Base-by-base conservation (phyloP, 2,113 vertebrate species). In the Regulus satrapa region DNA sequence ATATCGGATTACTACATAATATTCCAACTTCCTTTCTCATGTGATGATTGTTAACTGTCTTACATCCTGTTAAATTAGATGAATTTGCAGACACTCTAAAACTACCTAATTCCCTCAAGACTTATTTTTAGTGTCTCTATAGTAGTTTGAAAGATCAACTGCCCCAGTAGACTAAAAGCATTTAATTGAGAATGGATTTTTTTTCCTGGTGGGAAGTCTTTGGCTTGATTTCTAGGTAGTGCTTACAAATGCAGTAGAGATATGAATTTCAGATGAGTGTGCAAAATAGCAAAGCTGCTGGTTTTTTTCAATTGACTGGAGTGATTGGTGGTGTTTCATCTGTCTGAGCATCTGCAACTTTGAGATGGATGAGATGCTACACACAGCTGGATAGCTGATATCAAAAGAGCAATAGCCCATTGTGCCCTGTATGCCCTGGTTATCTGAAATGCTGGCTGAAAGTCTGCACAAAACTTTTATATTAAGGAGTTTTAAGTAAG, bases 1-100 rank as follows among this genome's bases (percentile, higher is more conserved):
- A 97, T 97, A 96, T 75, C 67, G 71, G 88, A 97, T 97, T 96
- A 94, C 82, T 97, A 24, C 38, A 19, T 16, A 46, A 12, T 94
- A 68, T 81, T 96, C 81, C 71, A 84, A 82, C 9, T 55, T 75
- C 38, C 41, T 94, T 90, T 95, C 77, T 97, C 85, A 67, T 96
- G 58, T 38, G 69, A 61, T 92, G 40, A n/a, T 95, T 92, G 72
- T 88, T 79, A 96, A 97, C 86, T 75, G 58, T 59, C 46, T 75
- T 69, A 56, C 66, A 95, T 94, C 95, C 49, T 77, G 24, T 84
- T 93, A 88, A 86, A 77, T 92, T 78, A 51, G 17, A 87, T 82
- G 64, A 81, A 54, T 91, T 94, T 78, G 5, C 48, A 88, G 93
- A 67, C 32, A 90, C 7, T 78, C 24, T 78, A 88, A 97, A 86